Conservation (phyloP, 2,113 vertebrate genomes). For the Laticauda laticaudata region DNA sequence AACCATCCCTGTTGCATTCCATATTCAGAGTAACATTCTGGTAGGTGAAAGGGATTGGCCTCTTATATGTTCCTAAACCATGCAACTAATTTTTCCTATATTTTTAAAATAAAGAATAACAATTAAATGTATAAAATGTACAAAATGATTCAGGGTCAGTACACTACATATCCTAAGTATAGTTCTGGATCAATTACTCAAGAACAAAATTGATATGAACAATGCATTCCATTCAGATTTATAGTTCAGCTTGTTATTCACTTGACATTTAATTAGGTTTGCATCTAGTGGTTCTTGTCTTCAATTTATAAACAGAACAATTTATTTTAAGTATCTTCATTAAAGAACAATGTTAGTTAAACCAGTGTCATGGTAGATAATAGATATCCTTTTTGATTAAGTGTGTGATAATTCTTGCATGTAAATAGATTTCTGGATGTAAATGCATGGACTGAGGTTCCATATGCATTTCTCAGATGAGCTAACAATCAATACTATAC, state of each 20-base stretch:
- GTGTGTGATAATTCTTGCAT: not conserved
- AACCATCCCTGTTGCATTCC: not conserved
- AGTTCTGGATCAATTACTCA: not conserved
- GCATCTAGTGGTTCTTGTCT: not conserved
- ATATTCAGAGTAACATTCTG: not conserved
- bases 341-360: not conserved
- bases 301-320: not conserved
- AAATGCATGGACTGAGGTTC: not conserved
- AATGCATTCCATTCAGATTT: not conserved
- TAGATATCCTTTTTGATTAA: not conserved
- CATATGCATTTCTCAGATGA: not conserved
- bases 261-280: slow-evolving; percentile 3
- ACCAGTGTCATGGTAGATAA: not conserved
- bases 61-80: not conserved
- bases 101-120: not conserved
- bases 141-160: not conserved
- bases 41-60: not conserved
- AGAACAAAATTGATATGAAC: not conserved
- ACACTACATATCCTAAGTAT: not conserved
- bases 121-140: not conserved
- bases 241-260: not conserved
- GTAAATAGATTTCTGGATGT: not conserved
- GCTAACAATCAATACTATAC: not conserved
- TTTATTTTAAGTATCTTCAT: not conserved
- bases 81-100: not conserved